Evolutionary conservation across 2,113 vertebrate species (phyloP), one percentile per base, ranked within the genome.

Genomic region (Copsychus sechellarum): DNA sequence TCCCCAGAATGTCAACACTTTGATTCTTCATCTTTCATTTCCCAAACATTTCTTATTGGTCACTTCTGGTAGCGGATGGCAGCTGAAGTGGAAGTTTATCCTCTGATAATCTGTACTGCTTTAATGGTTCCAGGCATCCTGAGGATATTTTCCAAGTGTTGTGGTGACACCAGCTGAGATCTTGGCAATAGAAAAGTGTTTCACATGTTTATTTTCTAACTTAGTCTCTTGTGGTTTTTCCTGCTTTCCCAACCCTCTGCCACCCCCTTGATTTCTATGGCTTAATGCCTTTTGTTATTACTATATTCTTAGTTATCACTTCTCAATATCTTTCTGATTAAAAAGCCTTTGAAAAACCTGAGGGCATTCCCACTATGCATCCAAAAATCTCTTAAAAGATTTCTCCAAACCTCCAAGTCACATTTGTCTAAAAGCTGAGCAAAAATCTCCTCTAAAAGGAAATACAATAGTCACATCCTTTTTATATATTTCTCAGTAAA

Each of bases 51-150:
- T 79, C 88, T 81, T 80, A 86, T 60, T 91, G 81, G 89, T 74
- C 80, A 95, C 77, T 94, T 89, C 77, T 89, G 81, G 69, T 50
- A 86, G 58, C 4, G 9, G 65, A 38, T 70, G 64, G 78, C 62
- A 89, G 83, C 70, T 70, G 80, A 96, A 85, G 83, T 90, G n/a
- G 81, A 96, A 94, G 92, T 96, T 96, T 95, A 93, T 83, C 66
- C 86, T 92, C 88, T 50, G 73, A 95, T 84, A 91, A 95, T 92
- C 77, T 89, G 92, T 70, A 82, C 69, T 70, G 73, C 78, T 87
- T 80, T 93, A 94, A 93, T 93, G 86, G 85, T 72, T 95, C 73
- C 91, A 45, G 22, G 73, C 62, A 93, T 90, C 73, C 86, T 78
- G 42, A 94, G 91, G 50, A 76, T 88, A 92, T 94, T 90, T 93